Evolutionary conservation across 2,797 vertebrate species (phyloP), one percentile per base, ranked within the genome.

Genomic region (Buphagus erythrorhynchus): DNA sequence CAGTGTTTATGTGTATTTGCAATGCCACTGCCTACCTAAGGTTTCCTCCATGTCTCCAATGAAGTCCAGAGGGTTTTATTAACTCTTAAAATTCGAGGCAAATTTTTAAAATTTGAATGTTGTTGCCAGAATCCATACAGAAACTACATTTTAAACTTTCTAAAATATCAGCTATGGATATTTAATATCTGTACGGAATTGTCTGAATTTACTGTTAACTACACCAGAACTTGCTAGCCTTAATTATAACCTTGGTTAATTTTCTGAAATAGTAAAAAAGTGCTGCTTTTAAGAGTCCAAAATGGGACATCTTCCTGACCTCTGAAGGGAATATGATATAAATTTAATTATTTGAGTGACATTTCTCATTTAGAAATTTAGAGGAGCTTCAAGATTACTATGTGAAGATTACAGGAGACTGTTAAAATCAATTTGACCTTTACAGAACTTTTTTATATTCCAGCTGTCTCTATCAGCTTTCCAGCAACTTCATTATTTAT

Each of bases 381-480:
- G 25, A 9, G 10, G 13, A 66, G 2, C 20, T 52, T 89, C 58
- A 90, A 69, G n/a, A 61, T 25, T 68, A 43, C 13, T 28, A 13
- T 29, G 11, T 42, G 49, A 94, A 88, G 6, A 59, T 62, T 73
- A 40, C 9, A 62, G 8, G 9, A 76, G 48, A 46, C 25, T 43
- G 11, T 33, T 90, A 21, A 62, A 88, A 12, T 72, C 38, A 87
- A 75, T 92, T 49, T 80, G 58, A 68, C n/a, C 29, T 76, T 89
- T 67, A 63, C 9, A 63, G 28, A 65, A 54, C 16, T 86, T 94
- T 91, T 96, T 74, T 61, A 10, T 46, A 65, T 83, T 92, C 79
- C n/a, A 42, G 4, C 20, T 89, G 35, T 48, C 36, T 75, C 29
- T 75, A 76, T 15, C 19, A 36, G 29, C 35, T 78, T 15, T 69